Evolutionary conservation across 2,113 vertebrate genomes (phyloP), one percentile per base, ranked within the genome.

Genomic region (Menura novaehollandiae): DNA sequence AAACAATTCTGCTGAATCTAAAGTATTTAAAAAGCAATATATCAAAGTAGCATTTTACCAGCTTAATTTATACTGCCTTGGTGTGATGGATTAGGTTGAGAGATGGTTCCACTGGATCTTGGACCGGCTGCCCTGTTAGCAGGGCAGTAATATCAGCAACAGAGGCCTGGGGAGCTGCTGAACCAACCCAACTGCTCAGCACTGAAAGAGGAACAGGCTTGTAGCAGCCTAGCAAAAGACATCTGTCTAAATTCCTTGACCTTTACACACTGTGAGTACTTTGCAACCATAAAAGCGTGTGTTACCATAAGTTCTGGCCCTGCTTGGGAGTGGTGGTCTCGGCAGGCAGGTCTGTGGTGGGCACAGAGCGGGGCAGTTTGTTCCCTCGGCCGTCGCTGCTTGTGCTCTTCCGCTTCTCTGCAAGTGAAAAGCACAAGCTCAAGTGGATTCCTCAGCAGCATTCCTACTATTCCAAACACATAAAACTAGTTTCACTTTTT

Each of bases 221-320:
- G 21, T 2, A 68, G 72, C 3, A 44, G 15, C 32, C 75, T 55
- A 72, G 15, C 58, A 60, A 46, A 91, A 59, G 28, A 74, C 47
- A 82, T 16, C 44, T 35, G 7, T 26, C 53, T 39, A 14, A 33
- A 44, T 53, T 77, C 60, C 91, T 37, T n/a, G 15, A 30, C 69
- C 13, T 85, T 63, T 52, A 46, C 2, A 46, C 2, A 5, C 28
- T 72, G 8, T 4, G 64, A 79, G 74, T 52, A 64, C 11, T 55
- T 74, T 5, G 5, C 39, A 79, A 67, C 33, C 21, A 37, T 3
- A 28, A 80, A 84, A 73, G 16, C 17, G 46, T 13, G 16, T 9
- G 58, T 95, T 97, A 99, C 99, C 99, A 99, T 93, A 99, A 98
- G 93, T 99, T 99, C 96, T 99, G 99, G 72, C 99, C 99, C 96